These are phyloP conservation scores for Quadroppia sp. DNA, from an alignment of 2,888 invertebrate genomes.

Conservation along the genomic window DNA sequence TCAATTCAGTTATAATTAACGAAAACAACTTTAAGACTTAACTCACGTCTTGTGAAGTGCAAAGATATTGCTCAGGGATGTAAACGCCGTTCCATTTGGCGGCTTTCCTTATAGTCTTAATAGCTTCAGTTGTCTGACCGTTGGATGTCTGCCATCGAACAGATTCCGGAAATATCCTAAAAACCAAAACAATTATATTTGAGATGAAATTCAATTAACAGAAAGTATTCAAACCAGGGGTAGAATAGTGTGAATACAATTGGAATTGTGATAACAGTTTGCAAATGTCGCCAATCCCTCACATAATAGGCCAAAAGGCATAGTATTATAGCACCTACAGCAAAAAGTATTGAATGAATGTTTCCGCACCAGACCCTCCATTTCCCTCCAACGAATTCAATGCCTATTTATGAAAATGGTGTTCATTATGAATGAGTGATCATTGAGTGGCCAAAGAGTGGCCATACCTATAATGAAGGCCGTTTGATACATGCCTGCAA, in stretches of 20 bases:
- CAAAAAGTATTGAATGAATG: conserved; percentile 12
- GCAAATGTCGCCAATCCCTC: conserved; percentile 28
- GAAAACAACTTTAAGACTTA: background rate
- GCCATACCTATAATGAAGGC: conserved; percentile 33
- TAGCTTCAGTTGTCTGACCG: conserved; percentile 4
- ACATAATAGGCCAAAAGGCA: conserved; percentile 24
- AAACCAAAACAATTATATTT: background rate
- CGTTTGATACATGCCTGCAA: conserved; percentile 37
- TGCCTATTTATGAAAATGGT: background rate
- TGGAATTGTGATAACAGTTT: background rate
- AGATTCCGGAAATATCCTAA: conserved; percentile 38
- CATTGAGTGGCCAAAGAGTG: background rate
- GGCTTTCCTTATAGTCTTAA: conserved; percentile 2
- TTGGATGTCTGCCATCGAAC: conserved; percentile 38
- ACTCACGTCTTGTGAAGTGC: background rate
- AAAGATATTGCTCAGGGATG: background rate
- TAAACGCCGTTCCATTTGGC: conserved; percentile 28
- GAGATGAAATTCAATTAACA: too few relatives aligned
- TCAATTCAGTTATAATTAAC: background rate
- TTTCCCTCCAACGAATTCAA: conserved; percentile 36
- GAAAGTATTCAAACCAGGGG: conserved; percentile 31
- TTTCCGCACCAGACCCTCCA: conserved; percentile 36
- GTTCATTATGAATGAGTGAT: background rate
- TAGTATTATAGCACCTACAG: conserved; percentile 16
- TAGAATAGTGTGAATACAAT: conserved; percentile 10